These are phyloP conservation scores for Drosophila longiperda DNA, from an alignment of 2,888 invertebrate genomes.

Conservation along the genomic window DNA sequence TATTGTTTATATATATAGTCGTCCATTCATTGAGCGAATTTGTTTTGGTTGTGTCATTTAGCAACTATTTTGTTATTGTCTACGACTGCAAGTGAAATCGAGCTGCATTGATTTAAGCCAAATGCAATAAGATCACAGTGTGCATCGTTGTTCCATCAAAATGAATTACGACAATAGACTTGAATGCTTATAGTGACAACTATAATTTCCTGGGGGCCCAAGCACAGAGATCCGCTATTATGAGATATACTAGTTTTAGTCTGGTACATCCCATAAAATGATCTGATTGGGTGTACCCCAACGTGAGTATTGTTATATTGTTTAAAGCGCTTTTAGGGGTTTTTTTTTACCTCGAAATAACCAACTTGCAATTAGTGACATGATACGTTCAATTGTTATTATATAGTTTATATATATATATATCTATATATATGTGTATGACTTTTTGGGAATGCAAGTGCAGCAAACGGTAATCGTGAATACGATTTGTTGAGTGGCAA, in stretches of 20 bases:
- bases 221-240: neutral
- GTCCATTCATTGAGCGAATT: conserved; percentile 54
- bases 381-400: neutral
- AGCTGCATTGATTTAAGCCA: neutral
- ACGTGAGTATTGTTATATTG: neutral
- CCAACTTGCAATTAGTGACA: neutral
- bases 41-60: conserved; percentile 42
- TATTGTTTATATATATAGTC: conserved; percentile 43
- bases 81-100: conserved; percentile 15
- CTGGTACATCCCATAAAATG: neutral
- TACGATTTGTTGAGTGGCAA: conserved; percentile 18
- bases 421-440: conserved; percentile 8
- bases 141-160: neutral
- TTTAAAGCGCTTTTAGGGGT: neutral
- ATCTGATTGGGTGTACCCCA: neutral
- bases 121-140: conserved; percentile 6
- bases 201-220: conserved; percentile 14
- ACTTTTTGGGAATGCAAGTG: conserved; percentile 26
- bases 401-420: neutral
- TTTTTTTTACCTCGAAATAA: neutral
- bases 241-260: neutral
- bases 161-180: conserved; percentile 5
- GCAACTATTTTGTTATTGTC: conserved; percentile 47
- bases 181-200: neutral
- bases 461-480: conserved; percentile 4